A percentile compares a stretch with the other conserved stretches of the same genome.
phyloP scores from a whole-genome alignment of 2,797 vertebrate species.

The Xenops minutus region DNA sequence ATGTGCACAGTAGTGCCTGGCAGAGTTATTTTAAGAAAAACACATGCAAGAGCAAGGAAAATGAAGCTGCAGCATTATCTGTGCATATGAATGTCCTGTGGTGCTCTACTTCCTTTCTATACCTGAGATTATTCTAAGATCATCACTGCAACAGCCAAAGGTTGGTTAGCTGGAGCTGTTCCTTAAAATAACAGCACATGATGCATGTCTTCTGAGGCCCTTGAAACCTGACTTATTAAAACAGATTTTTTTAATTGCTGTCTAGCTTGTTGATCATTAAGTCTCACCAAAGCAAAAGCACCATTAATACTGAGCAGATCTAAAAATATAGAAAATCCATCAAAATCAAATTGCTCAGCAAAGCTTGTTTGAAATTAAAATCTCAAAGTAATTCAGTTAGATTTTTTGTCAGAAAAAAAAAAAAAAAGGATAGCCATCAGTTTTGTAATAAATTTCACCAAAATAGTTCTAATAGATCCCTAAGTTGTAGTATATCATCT shows the following conservation, averaged over 20 bases:
- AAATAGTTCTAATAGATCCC: neutral
- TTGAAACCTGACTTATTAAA: neutral
- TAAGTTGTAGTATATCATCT: neutral
- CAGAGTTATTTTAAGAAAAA: neutral
- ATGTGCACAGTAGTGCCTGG: too few species aligned
- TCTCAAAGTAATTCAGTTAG: neutral
- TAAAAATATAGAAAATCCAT: neutral
- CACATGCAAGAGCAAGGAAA: neutral
- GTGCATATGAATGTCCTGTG: rapidly evolving
- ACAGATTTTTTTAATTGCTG: neutral
- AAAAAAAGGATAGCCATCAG: neutral
- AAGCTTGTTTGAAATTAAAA: neutral
- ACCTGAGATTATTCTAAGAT: neutral
- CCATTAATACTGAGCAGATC: neutral
- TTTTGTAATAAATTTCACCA: neutral
- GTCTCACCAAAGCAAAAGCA: neutral
- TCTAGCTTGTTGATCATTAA: neutral
- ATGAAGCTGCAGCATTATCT: neutral
- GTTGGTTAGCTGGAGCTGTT: neutral
- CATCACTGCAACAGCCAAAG: neutral
- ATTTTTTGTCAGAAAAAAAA: neutral
- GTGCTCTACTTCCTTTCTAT: neutral
- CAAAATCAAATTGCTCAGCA: neutral
- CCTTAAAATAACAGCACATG: rapidly evolving
- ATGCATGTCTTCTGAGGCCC: neutral